These are phyloP conservation scores for Liasis olivaceus DNA, from an alignment of 2,797 vertebrate species.

Conservation along the genomic window DNA sequence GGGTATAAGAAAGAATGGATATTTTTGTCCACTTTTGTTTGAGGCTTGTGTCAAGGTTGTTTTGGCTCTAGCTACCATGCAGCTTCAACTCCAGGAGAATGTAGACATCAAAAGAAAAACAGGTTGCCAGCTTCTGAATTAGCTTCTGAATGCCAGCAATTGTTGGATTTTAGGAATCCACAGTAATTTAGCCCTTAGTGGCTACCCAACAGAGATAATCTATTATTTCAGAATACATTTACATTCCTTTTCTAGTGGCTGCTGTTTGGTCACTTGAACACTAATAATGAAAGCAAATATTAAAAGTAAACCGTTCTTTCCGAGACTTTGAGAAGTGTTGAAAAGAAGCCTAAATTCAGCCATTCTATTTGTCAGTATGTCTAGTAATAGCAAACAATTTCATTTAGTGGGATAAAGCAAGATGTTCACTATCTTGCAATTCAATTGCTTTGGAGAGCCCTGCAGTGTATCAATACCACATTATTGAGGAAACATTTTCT, in stretches of 20 bases:
- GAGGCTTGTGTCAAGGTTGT: too few species aligned
- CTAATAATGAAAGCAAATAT: neutral
- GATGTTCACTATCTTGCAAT: neutral
- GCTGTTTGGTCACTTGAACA: neutral
- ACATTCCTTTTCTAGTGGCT: neutral
- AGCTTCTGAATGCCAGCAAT: neutral
- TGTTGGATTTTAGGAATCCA: neutral
- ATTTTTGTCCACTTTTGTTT: too few species aligned
- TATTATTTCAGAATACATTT: constrained; percentile 9
- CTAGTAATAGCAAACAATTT: neutral
- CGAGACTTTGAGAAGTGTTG: neutral
- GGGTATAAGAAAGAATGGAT: too few species aligned
- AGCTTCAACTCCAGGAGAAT: too few species aligned
- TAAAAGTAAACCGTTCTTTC: neutral
- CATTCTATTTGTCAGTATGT: neutral
- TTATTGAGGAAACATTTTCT: neutral
- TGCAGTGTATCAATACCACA: neutral
- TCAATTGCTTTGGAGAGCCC: neutral
- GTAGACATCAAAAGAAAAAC: too few species aligned
- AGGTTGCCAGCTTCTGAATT: too few species aligned
- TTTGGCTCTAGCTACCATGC: too few species aligned
- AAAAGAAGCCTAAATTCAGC: neutral
- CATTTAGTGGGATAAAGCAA: neutral
- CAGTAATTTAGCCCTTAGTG: neutral
- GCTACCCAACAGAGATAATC: neutral